Evolutionary conservation across 2,888 invertebrate species (phyloP).

Genomic region (Rotaria macrura): DNA sequence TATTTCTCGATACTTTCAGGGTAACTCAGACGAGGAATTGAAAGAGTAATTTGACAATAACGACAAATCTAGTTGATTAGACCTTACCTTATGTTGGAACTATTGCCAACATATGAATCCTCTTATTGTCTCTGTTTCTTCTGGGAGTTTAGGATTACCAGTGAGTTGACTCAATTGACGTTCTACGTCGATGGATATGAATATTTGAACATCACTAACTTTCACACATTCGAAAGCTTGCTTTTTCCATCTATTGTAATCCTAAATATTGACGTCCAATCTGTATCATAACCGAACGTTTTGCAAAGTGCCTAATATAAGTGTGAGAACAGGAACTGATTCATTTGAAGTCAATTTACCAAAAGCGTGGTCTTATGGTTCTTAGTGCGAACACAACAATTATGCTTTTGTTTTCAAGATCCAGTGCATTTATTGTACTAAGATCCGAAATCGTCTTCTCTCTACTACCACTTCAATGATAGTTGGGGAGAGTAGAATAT

Average conservation of each 20-base stretch:
- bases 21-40: neutral
- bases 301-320: neutral
- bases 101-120: neutral
- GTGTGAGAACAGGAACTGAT: neutral
- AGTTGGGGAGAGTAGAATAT: neutral
- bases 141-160: neutral
- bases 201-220: neutral
- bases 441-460: neutral
- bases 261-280: neutral
- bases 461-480: neutral
- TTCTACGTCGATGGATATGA: neutral
- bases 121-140: neutral
- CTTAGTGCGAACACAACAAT: neutral
- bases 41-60: neutral
- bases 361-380: neutral
- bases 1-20: neutral
- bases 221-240: neutral
- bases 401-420: neutral
- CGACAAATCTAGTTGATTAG: neutral
- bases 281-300: neutral
- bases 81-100: neutral
- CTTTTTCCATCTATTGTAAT: neutral
- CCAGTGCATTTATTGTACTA: neutral
- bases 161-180: neutral
- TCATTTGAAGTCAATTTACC: neutral